Evolutionary conservation across 2,113 vertebrate genomes (phyloP).

Genomic region (Upupa epops): DNA sequence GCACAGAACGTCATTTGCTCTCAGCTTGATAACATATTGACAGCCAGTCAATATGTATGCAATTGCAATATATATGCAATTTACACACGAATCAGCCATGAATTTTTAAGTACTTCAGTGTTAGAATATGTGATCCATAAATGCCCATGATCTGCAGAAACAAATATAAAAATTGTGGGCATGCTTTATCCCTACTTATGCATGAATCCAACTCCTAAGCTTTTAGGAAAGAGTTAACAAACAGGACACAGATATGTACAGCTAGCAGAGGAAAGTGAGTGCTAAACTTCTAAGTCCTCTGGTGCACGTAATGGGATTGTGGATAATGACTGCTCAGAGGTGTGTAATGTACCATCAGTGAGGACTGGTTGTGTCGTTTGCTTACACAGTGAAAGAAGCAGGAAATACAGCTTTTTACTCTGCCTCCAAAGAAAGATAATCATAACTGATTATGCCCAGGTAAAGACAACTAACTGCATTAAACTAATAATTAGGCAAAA

Average conservation of each 20-base stretch:
- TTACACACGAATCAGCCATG: background rate
- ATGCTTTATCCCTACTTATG: background rate
- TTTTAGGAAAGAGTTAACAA: background rate
- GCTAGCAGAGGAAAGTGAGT: background rate
- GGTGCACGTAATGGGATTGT: background rate
- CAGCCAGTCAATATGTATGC: too few species aligned
- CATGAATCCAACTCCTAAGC: background rate
- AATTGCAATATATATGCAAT: too few species aligned
- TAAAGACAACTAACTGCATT: background rate
- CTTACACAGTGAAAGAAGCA: background rate
- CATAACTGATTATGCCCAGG: background rate
- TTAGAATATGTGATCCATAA: background rate
- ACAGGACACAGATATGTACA: background rate
- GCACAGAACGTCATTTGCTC: background rate
- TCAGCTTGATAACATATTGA: background rate
- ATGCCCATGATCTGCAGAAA: background rate
- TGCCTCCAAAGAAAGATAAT: background rate
- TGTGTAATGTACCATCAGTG: background rate
- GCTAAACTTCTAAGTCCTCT: background rate
- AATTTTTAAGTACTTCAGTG: background rate
- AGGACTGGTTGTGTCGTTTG: background rate
- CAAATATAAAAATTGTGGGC: background rate
- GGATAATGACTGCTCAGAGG: background rate
- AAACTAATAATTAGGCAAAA: background rate
- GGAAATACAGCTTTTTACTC: background rate